Conservation (phyloP, 2,113 vertebrate species). For the Hymenochirus boettgeri region DNA sequence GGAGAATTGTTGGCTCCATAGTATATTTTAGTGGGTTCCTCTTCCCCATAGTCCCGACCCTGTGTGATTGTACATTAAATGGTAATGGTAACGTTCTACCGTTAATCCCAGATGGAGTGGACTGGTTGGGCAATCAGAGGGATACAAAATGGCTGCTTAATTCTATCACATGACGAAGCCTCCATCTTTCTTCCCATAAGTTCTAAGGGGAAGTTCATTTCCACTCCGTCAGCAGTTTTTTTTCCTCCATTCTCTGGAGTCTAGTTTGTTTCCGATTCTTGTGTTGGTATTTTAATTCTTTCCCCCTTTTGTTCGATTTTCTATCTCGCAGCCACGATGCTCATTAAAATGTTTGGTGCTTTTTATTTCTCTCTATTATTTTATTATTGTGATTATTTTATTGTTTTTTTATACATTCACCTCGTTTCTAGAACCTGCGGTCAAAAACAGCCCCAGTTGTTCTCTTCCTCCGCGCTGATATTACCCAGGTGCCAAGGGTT, state of each 20-base stretch:
- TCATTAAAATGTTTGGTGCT: constrained; percentile 53
- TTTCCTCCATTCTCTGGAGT: constrained; percentile 5
- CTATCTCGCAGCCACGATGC: constrained; percentile 30
- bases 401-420: constrained; percentile 22
- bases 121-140: no score
- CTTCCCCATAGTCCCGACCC: no score
- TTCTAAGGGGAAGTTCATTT: constrained; percentile 2
- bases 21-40: no score
- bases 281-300: constrained; percentile 53
- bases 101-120: no score
- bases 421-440: constrained; percentile 47
- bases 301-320: constrained; percentile 45
- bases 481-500: constrained; percentile 56
- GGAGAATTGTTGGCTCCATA: no score
- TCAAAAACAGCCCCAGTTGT: constrained; percentile 52
- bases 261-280: constrained; percentile 28
- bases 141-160: no score
- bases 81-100: no score
- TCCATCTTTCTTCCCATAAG: background rate
- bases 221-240: constrained; percentile 6
- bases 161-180: no score
- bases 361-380: background rate
- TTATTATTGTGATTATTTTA: constrained; percentile 47
- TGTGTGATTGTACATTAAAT: no score
- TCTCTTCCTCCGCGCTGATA: constrained; percentile 45